Base-by-base conservation (phyloP, 2,888 invertebrate species). In the Girardia tigrina region DNA sequence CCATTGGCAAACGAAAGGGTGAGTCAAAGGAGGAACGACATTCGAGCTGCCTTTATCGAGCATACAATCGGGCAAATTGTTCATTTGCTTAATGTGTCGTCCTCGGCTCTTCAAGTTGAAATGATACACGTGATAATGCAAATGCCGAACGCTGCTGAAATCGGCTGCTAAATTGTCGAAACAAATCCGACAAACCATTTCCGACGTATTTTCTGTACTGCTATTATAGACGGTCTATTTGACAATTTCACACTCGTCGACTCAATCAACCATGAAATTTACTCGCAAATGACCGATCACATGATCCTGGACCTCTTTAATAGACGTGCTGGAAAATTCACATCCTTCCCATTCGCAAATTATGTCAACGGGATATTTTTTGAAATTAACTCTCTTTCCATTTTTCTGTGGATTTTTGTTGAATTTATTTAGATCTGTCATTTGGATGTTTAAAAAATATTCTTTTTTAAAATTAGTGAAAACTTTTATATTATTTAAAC, bases 41-140 rank as follows among this genome's bases (percentile, higher is more conserved):
- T 56, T 56, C n/a, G 20, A 56, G 23, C 56, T 56, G n/a, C 56
- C 56, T 56, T 16, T 56, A 16, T 56, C 56, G n/a, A 56, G 56
- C 4, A 23, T 56, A 16, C 56, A 56, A 12, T 56, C 56, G 8
- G 56, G 56, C n/a, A 56, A 56, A 56, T 56, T 56, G 23, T 56
- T 20, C n/a, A 56, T 16, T 12, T 56, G 6, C 23, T 56, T 4
- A n/a, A 56, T 56, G 56, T 56, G n/a, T 56, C 56, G 56, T 20
- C 56, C 56, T 56, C 56, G 56, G 23, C 56, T 56, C 23, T 56
- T 56, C n/a, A 56, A 23, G 23, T 56, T 56, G n/a, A 56, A 56
- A 56, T 56, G 56, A 56, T 56, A 56, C n/a, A 56, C 56, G n/a
- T 56, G 56, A 56, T 56, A 56, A 56, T 56, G 23, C n/a, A 23